Base-by-base conservation (phyloP, 2,113 vertebrate species). In the Callithrix jacchus region DNA sequence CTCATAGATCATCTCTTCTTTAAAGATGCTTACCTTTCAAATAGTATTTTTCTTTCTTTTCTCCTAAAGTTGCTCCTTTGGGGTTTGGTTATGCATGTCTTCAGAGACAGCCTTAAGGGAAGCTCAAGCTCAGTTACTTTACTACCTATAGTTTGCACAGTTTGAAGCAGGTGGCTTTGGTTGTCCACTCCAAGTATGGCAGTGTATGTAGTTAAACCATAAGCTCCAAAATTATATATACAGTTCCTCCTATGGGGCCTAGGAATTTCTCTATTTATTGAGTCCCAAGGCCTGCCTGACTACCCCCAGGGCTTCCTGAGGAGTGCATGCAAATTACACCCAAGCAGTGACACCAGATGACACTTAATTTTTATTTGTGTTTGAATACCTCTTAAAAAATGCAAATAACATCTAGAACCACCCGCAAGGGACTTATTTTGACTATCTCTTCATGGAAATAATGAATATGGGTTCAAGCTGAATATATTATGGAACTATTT, bases 401-500 rank as follows among this genome's bases (percentile, higher is more conserved):
- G 77, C 73, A 93, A 37, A 83, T 70, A 74, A 73, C 20, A 56
- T 93, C 47, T 79, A 91, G n/a, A 98, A 93, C 56, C n/a, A 97
- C 35, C 71, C 58, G 13, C 61, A 83, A 68, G 52, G n/a, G 77
- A 94, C 17, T 94, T 37, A 95, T 87, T 93, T 95, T 92, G 49
- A 90, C 18, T 81, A n/a, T 76, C 30, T 89, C 1, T 80, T 93
- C 35, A 49, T 82, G 56, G 45, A 93, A 96, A 95, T 94, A 95
- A 96, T n/a, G 42, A 97, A 93, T 56, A 88, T 27, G 20, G 76
- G 32, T 94, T 91, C 61, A 8, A 94, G 70, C 64, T 95, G 80
- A 91, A 71, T 93, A 94, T 97, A 93, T 93, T 94, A 91, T 87
- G 49, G 56, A 90, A 87, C 12, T 81, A 81, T 94, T 97, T 96